Evolutionary conservation across 2,113 vertebrate genomes (phyloP).

Genomic region (Channa maculata): DNA sequence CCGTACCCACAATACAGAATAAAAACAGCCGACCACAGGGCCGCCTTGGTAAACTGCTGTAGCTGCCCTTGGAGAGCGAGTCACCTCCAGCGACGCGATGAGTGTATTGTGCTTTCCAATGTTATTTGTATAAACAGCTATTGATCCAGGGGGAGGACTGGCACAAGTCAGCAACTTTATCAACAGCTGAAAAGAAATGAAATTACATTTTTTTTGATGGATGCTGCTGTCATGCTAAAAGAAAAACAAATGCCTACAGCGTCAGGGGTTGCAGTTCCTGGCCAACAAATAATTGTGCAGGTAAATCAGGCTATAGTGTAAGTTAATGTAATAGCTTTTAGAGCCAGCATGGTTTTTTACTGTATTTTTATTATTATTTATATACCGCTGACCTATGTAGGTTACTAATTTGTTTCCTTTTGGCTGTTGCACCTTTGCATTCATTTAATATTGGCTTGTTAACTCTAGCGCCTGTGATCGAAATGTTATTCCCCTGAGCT

Average conservation of each 20-base stretch:
- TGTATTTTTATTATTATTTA: conserved; percentile 49
- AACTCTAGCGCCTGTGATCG: conserved; percentile 65
- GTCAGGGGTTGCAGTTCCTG: conserved; percentile 24
- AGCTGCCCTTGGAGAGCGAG: conserved; percentile 67
- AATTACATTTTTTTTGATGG: conserved; percentile 84
- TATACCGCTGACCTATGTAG: conserved; percentile 55
- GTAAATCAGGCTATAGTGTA: conserved; percentile 45
- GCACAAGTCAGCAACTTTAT: conserved; percentile 86
- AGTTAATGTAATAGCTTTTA: conserved; percentile 44
- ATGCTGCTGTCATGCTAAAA: conserved; percentile 81
- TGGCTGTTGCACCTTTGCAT: conserved; percentile 64
- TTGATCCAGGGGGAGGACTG: conserved; percentile 79
- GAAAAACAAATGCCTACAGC: conserved; percentile 77
- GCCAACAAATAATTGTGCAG: conserved; percentile 36
- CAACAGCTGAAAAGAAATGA: conserved; percentile 81
- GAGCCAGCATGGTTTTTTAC: conserved; percentile 23
- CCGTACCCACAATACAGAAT: conserved; percentile 29
- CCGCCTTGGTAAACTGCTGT: conserved; percentile 32
- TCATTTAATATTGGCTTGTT: conserved; percentile 78
- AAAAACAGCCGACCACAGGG: conserved; percentile 21
- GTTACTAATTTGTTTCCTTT: conserved; percentile 72
- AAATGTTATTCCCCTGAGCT: conserved; percentile 72
- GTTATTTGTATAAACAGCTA: conserved; percentile 82
- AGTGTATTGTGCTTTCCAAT: conserved; percentile 55
- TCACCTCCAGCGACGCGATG: conserved; percentile 67